These are phyloP conservation scores for Chlorops oryzae DNA, from an alignment of 1,140 invertebrate species.

Conservation along the genomic window DNA sequence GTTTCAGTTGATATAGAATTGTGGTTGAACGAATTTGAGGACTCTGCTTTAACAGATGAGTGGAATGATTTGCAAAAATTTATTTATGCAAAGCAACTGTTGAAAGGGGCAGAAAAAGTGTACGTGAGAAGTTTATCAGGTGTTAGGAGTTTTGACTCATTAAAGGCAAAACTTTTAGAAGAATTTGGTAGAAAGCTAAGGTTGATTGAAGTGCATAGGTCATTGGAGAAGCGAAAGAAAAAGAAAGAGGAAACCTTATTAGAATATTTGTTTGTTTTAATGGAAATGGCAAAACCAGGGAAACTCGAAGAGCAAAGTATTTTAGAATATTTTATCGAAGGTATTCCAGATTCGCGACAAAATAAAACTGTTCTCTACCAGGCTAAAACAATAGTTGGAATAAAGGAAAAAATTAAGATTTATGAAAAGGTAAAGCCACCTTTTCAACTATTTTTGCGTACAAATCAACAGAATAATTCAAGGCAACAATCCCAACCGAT, in stretches of 20 bases:
- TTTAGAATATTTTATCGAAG: constrained; percentile 9
- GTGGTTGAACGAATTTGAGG: constrained; percentile 5
- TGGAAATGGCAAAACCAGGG: constrained; percentile 1
- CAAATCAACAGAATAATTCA: too few species aligned
- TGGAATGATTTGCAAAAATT: constrained; percentile 9
- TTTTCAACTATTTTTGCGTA: too few species aligned
- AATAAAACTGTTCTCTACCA: constrained; percentile 4
- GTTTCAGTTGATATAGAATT: neutral
- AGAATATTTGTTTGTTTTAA: constrained; percentile 7
- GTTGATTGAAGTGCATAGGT: neutral
- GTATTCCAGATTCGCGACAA: neutral
- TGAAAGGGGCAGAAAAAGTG: constrained; percentile 4
- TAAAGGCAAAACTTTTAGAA: neutral
- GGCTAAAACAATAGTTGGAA: neutral
- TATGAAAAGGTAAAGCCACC: constrained; percentile 6
- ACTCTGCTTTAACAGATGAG: neutral
- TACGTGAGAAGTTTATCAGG: constrained; percentile 2
- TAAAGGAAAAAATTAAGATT: neutral
- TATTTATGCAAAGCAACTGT: constrained; percentile 8
- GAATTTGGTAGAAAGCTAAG: neutral
- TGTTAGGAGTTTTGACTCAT: neutral
- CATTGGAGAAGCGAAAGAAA: neutral
- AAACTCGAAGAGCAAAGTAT: constrained; percentile 5
- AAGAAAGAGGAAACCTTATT: neutral
- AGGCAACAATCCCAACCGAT: too few species aligned